Evolutionary conservation across 2,888 invertebrate genomes (phyloP), one percentile per base, ranked within the genome.

Genomic region (Sympetrum striolatum): DNA sequence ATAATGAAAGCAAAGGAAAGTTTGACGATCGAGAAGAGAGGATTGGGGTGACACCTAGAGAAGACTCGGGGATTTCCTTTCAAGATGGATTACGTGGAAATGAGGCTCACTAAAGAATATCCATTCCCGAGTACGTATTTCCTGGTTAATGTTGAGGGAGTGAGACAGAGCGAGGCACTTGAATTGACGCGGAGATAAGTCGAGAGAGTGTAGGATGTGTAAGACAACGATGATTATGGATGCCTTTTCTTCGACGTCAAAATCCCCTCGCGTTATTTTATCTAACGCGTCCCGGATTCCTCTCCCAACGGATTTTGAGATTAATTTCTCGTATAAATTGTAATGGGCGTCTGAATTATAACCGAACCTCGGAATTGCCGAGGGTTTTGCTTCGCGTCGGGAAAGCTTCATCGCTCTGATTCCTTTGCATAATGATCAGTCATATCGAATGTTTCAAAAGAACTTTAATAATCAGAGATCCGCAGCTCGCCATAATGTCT

Each of bases 1-100:
- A 53, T 31, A 53, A 25, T 37, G 25, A 58, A 44, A 48, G 81
- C 44, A 14, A n/a, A n/a, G 48, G 81, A 31, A 48, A 25, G 53
- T 53, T 53, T 18, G 81, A 81, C 48, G 44, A 4, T 82, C 12
- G 25, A 73, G 73, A 25, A 31, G 58, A 15, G 25, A 31, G 58
- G n/a, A 22, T 37, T 60, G 37, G 86, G 60, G 53, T 82, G 82
- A 31, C 82, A 82, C 82, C n/a, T 25, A 81, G 48, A 80, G 39
- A 39, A 60, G 64, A 86, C 37, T 22, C 37, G 31, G 37, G 60
- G 86, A 60, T 64, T 86, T 86, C 86, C 86, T 64, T 64, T 86
- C 37, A 58, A 37, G 64, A 86, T 60, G 39, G 22, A 37, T 37
- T 37, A 48, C 53, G 35, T 58, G 39, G 64, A 86, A 86, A 86